phyloP scores from a whole-genome alignment of 1,140 invertebrate species.

The Akabosia matsudoensis region DNA sequence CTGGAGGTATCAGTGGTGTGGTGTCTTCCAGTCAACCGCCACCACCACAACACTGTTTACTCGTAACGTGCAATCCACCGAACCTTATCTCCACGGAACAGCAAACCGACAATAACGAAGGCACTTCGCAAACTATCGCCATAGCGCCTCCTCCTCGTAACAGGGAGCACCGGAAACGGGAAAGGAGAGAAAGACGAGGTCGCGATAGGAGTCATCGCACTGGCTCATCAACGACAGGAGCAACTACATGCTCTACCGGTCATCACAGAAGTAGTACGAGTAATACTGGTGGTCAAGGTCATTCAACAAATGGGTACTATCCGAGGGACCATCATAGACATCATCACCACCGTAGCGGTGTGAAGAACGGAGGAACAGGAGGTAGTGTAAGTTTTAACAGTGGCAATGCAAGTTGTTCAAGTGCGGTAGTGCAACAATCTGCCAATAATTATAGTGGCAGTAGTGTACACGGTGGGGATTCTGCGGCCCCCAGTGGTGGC shows the following conservation, averaged over 20 bases:
- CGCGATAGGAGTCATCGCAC: background rate
- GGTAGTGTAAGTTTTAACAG: conserved; percentile 6
- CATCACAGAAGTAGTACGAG: background rate
- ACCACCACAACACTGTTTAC: conserved; percentile 4
- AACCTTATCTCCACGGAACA: background rate
- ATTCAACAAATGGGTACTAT: background rate
- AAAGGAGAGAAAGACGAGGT: background rate
- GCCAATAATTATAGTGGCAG: background rate
- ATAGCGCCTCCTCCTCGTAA: background rate
- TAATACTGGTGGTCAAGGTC: conserved; percentile 5
- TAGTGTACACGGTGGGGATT: background rate
- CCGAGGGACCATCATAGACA: background rate
- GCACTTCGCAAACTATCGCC: background rate
- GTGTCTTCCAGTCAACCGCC: background rate
- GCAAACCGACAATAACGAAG: conserved; percentile 18
- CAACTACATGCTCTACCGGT: background rate
- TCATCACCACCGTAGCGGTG: background rate
- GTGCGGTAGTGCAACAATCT: background rate
- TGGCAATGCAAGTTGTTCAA: conserved; percentile 12
- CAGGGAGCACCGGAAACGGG: conserved; percentile 1
- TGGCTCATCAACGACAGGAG: background rate
- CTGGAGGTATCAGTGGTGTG: conserved; percentile 3
- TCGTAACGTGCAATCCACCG: background rate
- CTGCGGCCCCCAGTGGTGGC: background rate
- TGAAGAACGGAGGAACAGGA: background rate